Conservation (phyloP, 2,797 vertebrate genomes). For the Rhinoraja longicauda region DNA sequence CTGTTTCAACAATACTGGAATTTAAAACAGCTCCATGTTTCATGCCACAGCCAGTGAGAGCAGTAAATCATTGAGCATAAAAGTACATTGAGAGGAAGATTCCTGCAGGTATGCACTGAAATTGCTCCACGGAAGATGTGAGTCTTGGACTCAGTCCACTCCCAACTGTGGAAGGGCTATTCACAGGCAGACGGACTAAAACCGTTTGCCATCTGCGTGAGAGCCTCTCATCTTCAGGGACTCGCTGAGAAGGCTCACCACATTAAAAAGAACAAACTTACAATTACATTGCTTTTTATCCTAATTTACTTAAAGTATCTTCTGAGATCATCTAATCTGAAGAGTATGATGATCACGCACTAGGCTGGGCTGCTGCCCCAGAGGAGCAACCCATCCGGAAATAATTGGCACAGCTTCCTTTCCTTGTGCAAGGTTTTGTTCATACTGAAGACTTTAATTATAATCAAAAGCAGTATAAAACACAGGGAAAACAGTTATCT, state of each 20-base stretch:
- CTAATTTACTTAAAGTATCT: conserved; percentile 37
- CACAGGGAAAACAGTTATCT: not conserved
- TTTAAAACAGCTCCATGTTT: not conserved
- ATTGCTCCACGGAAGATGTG: not conserved
- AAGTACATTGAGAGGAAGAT: not conserved
- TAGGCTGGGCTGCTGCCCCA: not conserved
- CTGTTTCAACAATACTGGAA: no score
- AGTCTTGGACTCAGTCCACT: not conserved
- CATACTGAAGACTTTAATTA: not conserved
- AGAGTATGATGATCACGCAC: conserved; percentile 9
- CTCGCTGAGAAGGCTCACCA: conserved; percentile 2
- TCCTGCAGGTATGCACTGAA: not conserved
- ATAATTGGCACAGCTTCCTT: not conserved
- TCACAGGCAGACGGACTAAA: not conserved
- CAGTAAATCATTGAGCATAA: not conserved
- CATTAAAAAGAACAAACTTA: conserved; percentile 34
- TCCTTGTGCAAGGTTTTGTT: not conserved
- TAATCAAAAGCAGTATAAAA: conserved; percentile 15
- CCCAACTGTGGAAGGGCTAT: not conserved
- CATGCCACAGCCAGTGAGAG: not conserved
- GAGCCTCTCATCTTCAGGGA: conserved; percentile 15
- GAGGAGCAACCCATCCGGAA: not conserved
- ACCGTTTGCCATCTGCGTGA: conserved; percentile 31
- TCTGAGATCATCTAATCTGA: conserved; percentile 36
- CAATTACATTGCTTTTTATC: conserved; percentile 36